Base-by-base conservation (phyloP, 2,888 invertebrate species). In the Erebia palarica region DNA sequence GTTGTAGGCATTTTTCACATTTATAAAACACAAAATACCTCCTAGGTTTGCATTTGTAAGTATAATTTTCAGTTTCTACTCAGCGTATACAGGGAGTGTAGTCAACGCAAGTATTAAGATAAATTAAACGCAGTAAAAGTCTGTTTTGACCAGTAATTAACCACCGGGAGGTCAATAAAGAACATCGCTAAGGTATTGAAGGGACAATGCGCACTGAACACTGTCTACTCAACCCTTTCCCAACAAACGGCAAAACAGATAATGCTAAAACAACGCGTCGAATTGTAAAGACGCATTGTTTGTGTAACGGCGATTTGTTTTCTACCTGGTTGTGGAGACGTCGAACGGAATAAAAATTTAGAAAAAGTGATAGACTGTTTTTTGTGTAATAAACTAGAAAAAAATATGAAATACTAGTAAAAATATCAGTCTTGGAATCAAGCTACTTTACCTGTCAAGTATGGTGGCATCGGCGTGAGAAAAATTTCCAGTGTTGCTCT, bases 81-180 rank as follows among this genome's bases (percentile, higher is more conserved):
- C 8, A 14, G 7, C 55, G 55, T 55, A 16, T 14, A 10, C 16
- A 21, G 18, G 9, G 16, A 47, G 49, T 14, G n/a, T 53, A 11
- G n/a, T 44, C 47, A 47, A 49, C 14, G 11, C 16, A 76, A 82
- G 78, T 80, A 80, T 82, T 82, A 82, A 83, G 70, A 70, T 13
- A 18, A n/a, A 16, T 69, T 9, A 8, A 42, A 53, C 73, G 65
- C 27, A 66, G 65, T 80, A 77, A 36, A 78, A 72, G 75, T 83
- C 81, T 89, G 84, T 88, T 88, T 86, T 84, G 84, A 76, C 81
- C 78, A 78, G 80, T 83, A 86, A 88, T 86, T 85, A 87, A 86
- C 85, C 84, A 78, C 83, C 80, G 78, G 77, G 77, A 78, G 78
- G 78, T 80, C 81, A 84, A 86, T 83, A 86, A 82, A 82, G 71